Percentiles rank a stretch among this genome's conserved stretches.
Evolutionary conservation across 2,888 invertebrate species (phyloP).

Genomic region (Lobophora halterata): DNA sequence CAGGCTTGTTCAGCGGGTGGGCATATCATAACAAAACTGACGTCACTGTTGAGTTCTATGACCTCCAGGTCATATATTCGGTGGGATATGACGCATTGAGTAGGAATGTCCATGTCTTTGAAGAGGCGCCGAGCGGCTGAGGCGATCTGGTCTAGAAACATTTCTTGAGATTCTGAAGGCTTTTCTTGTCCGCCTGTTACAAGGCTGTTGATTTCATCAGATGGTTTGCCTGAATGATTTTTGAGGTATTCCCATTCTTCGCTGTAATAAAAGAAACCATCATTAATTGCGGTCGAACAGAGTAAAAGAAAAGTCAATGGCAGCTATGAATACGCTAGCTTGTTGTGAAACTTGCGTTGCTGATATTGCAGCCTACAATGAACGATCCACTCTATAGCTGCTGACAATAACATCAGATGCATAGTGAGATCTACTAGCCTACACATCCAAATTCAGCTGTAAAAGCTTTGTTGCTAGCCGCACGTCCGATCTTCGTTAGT

Average conservation of each 20-base stretch:
- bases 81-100: slow-evolving; percentile 86
- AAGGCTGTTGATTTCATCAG: slow-evolving; percentile 63
- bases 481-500: too few species aligned
- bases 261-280: slow-evolving; percentile 69
- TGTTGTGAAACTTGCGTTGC: too few species aligned
- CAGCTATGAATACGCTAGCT: too few species aligned
- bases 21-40: slow-evolving; percentile 95
- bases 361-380: too few species aligned
- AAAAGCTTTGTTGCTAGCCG: too few species aligned
- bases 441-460: too few species aligned
- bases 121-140: slow-evolving; percentile 88
- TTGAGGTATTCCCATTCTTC: slow-evolving; percentile 98
- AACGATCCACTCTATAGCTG: too few species aligned
- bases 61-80: slow-evolving; percentile 96
- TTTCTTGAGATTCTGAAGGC: slow-evolving; percentile 88
- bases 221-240: slow-evolving; percentile 70
- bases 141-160: slow-evolving; percentile 89
- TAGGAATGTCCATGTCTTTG: slow-evolving; percentile 88
- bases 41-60: slow-evolving; percentile 93
- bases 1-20: slow-evolving; percentile 96
- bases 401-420: too few species aligned
- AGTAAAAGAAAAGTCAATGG: too few species aligned
- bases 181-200: slow-evolving; percentile 58
- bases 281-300: neutral
- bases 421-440: too few species aligned